Evolutionary conservation across 2,888 invertebrate genomes (phyloP).

Genomic region (Chalcis sispes): DNA sequence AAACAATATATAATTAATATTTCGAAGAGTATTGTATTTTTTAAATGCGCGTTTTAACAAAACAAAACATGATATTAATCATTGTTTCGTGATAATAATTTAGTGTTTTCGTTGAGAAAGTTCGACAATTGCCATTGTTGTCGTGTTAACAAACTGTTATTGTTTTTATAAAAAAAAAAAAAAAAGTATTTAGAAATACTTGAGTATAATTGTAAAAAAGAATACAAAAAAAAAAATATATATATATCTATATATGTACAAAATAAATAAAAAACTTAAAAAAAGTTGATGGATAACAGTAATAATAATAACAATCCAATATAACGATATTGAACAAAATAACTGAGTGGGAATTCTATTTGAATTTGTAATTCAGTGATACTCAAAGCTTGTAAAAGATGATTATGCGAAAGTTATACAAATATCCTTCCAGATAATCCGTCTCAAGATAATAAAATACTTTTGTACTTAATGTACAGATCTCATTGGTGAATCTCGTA

Average conservation of each 20-base stretch:
- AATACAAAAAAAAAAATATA: neutral
- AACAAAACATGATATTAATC: conserved; percentile 11
- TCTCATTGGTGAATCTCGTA: conserved; percentile 20
- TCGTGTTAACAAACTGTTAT: conserved; percentile 15
- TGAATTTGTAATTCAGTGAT: conserved; percentile 7
- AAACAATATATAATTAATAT: neutral
- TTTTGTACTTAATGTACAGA: neutral
- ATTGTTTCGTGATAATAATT: conserved; percentile 45
- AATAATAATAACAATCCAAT: conserved; percentile 9
- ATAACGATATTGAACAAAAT: too few species aligned
- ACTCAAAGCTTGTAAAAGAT: conserved; percentile 4
- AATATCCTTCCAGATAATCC: conserved; percentile 43
- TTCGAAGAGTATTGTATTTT: conserved; percentile 39
- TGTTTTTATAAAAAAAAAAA: conserved; percentile 39
- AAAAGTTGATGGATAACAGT: neutral
- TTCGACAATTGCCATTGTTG: conserved; percentile 24
- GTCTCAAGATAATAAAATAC: conserved; percentile 30
- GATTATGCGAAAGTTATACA: neutral
- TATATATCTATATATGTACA: neutral
- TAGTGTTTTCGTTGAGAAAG: conserved; percentile 42
- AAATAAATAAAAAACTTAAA: neutral
- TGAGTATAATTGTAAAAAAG: neutral
- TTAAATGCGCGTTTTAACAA: conserved; percentile 20
- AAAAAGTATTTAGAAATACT: conserved; percentile 13
- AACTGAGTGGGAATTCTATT: too few species aligned